Conservation (phyloP, 2,888 invertebrate species). For the Bedellia somnulentella region DNA sequence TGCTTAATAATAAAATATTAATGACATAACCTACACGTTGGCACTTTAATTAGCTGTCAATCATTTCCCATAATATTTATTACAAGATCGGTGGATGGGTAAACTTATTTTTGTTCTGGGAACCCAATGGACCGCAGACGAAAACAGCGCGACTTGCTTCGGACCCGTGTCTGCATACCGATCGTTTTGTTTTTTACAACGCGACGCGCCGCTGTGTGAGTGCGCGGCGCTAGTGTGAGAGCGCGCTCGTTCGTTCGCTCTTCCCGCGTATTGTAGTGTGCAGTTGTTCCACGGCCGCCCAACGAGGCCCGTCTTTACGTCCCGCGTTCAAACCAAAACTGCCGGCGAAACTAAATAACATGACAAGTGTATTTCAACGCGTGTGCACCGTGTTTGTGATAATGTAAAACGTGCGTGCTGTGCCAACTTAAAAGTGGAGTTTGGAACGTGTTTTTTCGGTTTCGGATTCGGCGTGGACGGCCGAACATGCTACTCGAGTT, state of each 20-base stretch:
- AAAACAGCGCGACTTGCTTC: conserved; percentile 61
- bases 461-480: conserved; percentile 29
- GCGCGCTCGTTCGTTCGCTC: conserved; percentile 35
- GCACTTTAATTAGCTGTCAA: conserved; percentile 3
- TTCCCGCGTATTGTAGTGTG: conserved; percentile 45
- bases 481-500: conserved; percentile 43
- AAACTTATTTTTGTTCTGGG: conserved; percentile 17
- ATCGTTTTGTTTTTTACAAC: conserved; percentile 55
- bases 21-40: not conserved
- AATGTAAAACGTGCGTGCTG: conserved; percentile 50
- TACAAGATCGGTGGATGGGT: too few relatives aligned
- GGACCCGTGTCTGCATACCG: conserved; percentile 60
- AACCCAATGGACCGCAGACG: conserved; percentile 52
- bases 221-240: conserved; percentile 15
- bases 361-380: conserved; percentile 48
- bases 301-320: conserved; percentile 24
- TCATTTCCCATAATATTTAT: conserved; percentile 1
- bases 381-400: conserved; percentile 46
- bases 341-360: conserved; percentile 52
- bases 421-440: conserved; percentile 39
- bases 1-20: too few relatives aligned
- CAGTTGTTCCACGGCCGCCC: conserved; percentile 45
- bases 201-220: conserved; percentile 15
- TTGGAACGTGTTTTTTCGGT: conserved; percentile 42
- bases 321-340: conserved; percentile 31